These are phyloP conservation scores for Hippoglossus hippoglossus DNA, from an alignment of 2,797 vertebrate genomes.

Conservation along the genomic window DNA sequence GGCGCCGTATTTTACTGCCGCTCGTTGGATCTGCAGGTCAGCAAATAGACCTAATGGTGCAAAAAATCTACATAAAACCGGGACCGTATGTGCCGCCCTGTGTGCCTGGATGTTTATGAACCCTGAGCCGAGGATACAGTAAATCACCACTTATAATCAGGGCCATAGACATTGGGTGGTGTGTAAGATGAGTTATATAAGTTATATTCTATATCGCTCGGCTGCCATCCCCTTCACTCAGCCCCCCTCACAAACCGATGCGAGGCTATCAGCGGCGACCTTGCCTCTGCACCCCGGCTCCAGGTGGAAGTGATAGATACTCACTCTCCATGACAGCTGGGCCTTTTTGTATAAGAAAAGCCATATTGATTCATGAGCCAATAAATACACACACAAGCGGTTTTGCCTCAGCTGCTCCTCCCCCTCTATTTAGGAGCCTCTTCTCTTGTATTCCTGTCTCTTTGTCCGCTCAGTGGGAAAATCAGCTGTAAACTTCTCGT, in stretches of 20 bases:
- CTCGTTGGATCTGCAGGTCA: slow-evolving; percentile 73
- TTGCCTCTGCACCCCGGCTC: slow-evolving; percentile 72
- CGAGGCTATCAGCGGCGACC: slow-evolving; percentile 81
- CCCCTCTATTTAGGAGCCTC: slow-evolving; percentile 51
- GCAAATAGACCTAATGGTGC: slow-evolving; percentile 79
- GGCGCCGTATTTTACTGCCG: slow-evolving; percentile 63
- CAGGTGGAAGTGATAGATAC: slow-evolving; percentile 86
- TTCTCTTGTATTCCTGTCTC: slow-evolving; percentile 26
- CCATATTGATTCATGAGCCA: slow-evolving; percentile 83
- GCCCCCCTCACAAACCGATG: slow-evolving; percentile 55
- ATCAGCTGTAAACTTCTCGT: slow-evolving; percentile 67
- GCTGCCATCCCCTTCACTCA: slow-evolving; percentile 76
- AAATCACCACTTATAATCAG: slow-evolving; percentile 84
- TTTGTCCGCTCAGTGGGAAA: slow-evolving; percentile 54
- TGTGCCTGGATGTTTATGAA: slow-evolving; percentile 76
- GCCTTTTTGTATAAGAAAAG: slow-evolving; percentile 80
- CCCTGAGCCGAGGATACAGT: slow-evolving; percentile 59
- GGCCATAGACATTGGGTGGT: slow-evolving; percentile 75
- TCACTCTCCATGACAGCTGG: slow-evolving; percentile 68
- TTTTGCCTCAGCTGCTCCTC: slow-evolving; percentile 70
- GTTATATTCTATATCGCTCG: slow-evolving; percentile 76
- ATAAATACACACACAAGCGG: slow-evolving; percentile 86
- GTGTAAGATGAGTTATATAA: slow-evolving; percentile 80
- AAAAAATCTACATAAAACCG: slow-evolving; percentile 79
- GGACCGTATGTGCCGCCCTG: slow-evolving; percentile 73